phyloP scores from a whole-genome alignment of 2,797 vertebrate genomes.

The Pogoniulus pusillus region DNA sequence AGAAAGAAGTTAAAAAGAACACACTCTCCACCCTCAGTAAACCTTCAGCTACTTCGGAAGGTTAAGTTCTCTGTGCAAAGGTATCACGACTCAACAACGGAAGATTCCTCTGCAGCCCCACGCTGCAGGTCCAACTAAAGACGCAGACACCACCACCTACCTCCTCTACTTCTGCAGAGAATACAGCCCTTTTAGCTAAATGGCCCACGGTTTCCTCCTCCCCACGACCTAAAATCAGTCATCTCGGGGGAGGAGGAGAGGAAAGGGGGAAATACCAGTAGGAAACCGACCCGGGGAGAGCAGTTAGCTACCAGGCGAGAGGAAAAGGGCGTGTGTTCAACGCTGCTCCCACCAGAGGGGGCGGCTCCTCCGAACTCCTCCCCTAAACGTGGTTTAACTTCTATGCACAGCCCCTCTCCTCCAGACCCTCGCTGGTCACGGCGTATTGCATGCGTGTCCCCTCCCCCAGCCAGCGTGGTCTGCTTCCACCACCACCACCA shows the following conservation, averaged over 20 bases:
- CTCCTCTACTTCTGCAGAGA: background rate
- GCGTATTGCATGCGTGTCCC: background rate
- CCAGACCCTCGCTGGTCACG: background rate
- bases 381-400: conserved; percentile 27
- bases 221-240: background rate
- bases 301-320: background rate
- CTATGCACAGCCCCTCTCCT: background rate
- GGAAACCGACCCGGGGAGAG: background rate
- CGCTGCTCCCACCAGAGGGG: background rate
- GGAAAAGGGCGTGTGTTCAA: background rate
- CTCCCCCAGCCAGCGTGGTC: background rate
- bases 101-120: background rate
- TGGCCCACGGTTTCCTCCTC: background rate
- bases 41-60: background rate
- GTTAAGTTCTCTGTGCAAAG: background rate
- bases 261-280: background rate
- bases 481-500: background rate
- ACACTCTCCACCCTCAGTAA: too few species aligned
- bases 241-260: background rate
- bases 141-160: background rate
- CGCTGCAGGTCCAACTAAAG: background rate
- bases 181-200: background rate
- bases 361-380: conserved; percentile 38
- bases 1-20: background rate
- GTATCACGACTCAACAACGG: background rate